Percentiles rank a stretch among this genome's conserved stretches.
Conservation (phyloP, 1,140 invertebrate genomes). For the Formica exsecta region DNA sequence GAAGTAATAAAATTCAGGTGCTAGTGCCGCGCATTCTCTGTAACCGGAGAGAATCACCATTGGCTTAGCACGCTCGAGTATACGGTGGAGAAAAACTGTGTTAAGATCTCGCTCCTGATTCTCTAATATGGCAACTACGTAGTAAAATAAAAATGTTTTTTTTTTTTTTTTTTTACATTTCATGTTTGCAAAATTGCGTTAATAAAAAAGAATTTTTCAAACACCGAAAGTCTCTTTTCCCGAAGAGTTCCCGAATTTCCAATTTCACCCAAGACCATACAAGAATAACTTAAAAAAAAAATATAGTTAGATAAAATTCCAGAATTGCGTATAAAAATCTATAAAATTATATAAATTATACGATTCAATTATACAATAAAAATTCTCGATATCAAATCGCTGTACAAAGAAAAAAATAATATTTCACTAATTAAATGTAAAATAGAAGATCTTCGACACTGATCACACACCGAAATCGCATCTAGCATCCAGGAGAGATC, state of each 20-base stretch:
- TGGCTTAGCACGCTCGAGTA: not conserved
- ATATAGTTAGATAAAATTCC: not conserved
- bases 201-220: not conserved
- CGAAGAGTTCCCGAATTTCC: not conserved
- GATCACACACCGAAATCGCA: not conserved
- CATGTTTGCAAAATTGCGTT: not conserved
- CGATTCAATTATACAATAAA: not conserved
- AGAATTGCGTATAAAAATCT: not conserved
- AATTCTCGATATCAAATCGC: too few relatives aligned
- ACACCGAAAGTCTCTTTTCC: not conserved
- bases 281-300: not conserved
- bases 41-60: constrained; percentile 39
- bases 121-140: not conserved
- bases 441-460: not conserved
- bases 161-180: not conserved
- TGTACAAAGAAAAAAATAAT: too few relatives aligned
- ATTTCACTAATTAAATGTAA: not conserved
- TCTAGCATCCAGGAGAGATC: not conserved
- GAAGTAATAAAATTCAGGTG: constrained; percentile 80
- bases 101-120: constrained; percentile 13
- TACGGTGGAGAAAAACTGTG: too few relatives aligned
- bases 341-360: not conserved
- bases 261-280: not conserved
- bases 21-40: constrained; percentile 62
- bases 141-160: not conserved